Evolutionary conservation across 1,140 invertebrate species (phyloP), one percentile per base, ranked within the genome.

Genomic region (Solenopsis invicta): DNA sequence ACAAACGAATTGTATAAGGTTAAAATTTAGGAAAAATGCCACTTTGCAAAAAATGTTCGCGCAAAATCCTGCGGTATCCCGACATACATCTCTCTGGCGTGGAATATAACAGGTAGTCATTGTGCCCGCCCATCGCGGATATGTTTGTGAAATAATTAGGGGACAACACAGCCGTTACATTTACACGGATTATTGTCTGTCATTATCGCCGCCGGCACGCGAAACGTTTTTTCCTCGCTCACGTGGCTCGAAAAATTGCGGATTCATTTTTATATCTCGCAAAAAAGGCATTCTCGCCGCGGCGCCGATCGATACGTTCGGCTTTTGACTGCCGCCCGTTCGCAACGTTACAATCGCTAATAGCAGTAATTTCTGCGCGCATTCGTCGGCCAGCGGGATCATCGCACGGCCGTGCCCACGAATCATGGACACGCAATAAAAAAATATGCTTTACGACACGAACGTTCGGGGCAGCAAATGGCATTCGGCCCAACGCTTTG

Each of bases 341-440:
- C 8, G 74, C 88, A 85, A 90, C 67, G 89, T 90, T 90, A 90
- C 89, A 90, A 88, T 90, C 89, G 88, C 81, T 90, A 90, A 90
- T 90, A 90, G 89, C 89, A 90, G 89, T 90, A 88, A 90, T 90
- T 90, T 88, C 76, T 64, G 81, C 54, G 75, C 62, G 82, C 64
- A 85, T 86, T 90, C 29, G 78, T 86, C 62, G 67, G 54, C 29
- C 48, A 59, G 48, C 80, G 67, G 24, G 77, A 87, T 72, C 80
- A 85, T 89, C 77, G 89, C 29, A 89, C 74, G 61, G 41, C 74
- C 85, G 80, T 80, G 74, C 80, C 74, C 80, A 69, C 89, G 84
- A 88, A 89, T 89, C 87, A 88, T 69, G 87, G 75, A 34, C 21
- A 37, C 48, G 74, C 69, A 76, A 76, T 90, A 90, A 89, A 90